Evolutionary conservation across 2,113 vertebrate species (phyloP), one percentile per base, ranked within the genome.

Genomic region (Rhineura floridana): DNA sequence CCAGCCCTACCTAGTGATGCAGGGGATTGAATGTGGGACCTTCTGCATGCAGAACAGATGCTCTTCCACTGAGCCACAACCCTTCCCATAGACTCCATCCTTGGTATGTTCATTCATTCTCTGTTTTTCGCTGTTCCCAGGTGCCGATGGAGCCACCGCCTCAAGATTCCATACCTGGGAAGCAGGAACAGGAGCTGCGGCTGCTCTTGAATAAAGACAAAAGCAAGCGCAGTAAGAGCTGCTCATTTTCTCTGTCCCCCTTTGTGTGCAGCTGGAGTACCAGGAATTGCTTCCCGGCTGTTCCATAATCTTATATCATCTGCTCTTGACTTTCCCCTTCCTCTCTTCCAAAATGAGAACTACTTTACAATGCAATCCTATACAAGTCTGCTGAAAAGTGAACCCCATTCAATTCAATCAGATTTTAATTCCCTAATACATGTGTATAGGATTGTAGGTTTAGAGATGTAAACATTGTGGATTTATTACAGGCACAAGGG

Each of bases 141-240:
- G 97, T 98, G 90, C 97, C 97, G 82, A 96, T 96, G 94, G 98
- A 98, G 87, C 91, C 97, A 3, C 96, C 96, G 0, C 94, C 95
- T 95, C 96, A 95, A 0, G 97, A 95, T 87, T 83, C 96, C 59
- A 95, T 96, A 81, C 95, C 96, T 82, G 97, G 96, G 30, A 97
- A 97, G 10, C 96, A 98, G 93, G 97, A 97, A 84, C 97, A 98
- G 83, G 97, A 98, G 93, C 96, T 98, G 42, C 95, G 97, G 39
- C 97, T 98, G 88, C 97, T 98, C 86, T 97, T 97, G 90, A 96
- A 97, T 78, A 98, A 98, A 94, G 98, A 97, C 93, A 98, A 98
- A 95, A 98, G 97, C 93, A 98, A 98, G 85, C 90, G 97, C 84
- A 99, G 98, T 98, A 96, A 98, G 98, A 94, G 1, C 23, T 48